Percentiles rank a stretch among this genome's conserved stretches.
These are phyloP conservation scores for Indicator indicator DNA, from an alignment of 2,113 vertebrate genomes.

Conservation along the genomic window DNA sequence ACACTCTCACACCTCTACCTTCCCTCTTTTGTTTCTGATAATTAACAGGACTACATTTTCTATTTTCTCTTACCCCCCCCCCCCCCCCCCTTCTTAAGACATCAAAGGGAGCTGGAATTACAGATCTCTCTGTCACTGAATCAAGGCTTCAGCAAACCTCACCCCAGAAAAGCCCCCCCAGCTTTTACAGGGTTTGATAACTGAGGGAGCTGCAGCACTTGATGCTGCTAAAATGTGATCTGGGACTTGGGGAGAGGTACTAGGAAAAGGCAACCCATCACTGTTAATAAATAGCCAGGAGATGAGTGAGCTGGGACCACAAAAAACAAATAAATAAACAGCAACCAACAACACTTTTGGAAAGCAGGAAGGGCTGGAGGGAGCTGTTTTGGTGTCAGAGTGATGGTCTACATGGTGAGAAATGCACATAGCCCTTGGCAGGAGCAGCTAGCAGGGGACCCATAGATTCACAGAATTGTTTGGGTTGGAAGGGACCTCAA, in stretches of 20 bases:
- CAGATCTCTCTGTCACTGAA: neutral
- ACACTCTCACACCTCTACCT: neutral
- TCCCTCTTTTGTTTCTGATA: neutral
- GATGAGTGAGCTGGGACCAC: neutral
- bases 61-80: too few species aligned
- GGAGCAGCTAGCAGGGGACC: neutral
- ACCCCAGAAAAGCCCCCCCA: neutral
- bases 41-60: neutral
- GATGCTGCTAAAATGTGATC: neutral
- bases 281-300: neutral
- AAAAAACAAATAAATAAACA: neutral
- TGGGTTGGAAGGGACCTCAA: too few species aligned
- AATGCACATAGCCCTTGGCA: fast-evolving
- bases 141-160: neutral
- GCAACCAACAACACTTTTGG: neutral
- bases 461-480: too few species aligned
- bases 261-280: neutral
- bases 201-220: neutral
- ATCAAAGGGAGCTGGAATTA: neutral
- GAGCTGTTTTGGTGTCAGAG: neutral
- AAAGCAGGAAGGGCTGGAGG: neutral
- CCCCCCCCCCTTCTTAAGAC: neutral
- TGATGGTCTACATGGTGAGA: fast-evolving
- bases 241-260: neutral
- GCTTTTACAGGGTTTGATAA: neutral